phyloP scores from a whole-genome alignment of 2,888 invertebrate genomes.

The Anorthoa munda region DNA sequence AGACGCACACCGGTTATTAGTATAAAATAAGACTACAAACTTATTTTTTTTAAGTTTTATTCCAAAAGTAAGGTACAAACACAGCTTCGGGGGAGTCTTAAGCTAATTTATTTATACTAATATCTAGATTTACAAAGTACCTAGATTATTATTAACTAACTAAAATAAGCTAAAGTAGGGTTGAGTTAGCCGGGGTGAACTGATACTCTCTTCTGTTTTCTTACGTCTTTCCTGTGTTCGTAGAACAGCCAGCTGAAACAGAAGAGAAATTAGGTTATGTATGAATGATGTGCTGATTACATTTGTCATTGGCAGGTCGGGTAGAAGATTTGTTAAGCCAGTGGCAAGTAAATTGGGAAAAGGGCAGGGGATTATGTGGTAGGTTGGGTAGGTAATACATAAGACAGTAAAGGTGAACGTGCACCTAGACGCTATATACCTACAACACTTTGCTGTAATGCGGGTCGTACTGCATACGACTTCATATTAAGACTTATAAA shows the following conservation, averaged over 20 bases:
- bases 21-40: not conserved
- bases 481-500: too few relatives aligned
- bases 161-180: slow-evolving; percentile 7
- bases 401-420: too few relatives aligned
- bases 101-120: slow-evolving; percentile 24
- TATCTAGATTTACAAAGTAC: slow-evolving; percentile 16
- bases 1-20: too few relatives aligned
- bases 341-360: too few relatives aligned
- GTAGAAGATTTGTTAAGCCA: too few relatives aligned
- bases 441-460: too few relatives aligned
- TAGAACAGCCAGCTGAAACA: slow-evolving; percentile 76
- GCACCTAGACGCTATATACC: too few relatives aligned
- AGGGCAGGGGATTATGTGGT: too few relatives aligned
- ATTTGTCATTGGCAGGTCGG: too few relatives aligned
- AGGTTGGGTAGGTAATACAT: too few relatives aligned
- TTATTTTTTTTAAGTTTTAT: not conserved
- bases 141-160: slow-evolving; percentile 12
- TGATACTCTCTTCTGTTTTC: slow-evolving; percentile 44
- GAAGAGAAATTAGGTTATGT: not conserved
- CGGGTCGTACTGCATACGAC: too few relatives aligned
- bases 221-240: slow-evolving; percentile 71
- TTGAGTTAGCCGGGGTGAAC: slow-evolving; percentile 3
- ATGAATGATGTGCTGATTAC: too few relatives aligned
- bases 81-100: slow-evolving; percentile 18
- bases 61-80: slow-evolving; percentile 14